These are phyloP conservation scores for Cordilura impudica DNA, from an alignment of 2,888 invertebrate species.

Conservation along the genomic window DNA sequence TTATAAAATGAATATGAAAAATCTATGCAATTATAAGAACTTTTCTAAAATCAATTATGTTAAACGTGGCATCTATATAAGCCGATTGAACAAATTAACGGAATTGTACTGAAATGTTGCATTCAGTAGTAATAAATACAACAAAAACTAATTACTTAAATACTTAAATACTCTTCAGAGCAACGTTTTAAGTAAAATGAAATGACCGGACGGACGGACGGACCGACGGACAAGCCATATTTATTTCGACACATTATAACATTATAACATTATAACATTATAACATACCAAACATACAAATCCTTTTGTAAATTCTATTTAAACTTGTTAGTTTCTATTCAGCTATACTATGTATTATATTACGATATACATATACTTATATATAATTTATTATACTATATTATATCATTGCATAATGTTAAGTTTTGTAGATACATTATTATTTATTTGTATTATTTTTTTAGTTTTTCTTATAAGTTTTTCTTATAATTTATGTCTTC, in stretches of 20 bases:
- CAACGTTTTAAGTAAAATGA: background rate
- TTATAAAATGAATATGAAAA: too few species aligned
- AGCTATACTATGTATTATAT: constrained; percentile 23
- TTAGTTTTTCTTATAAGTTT: constrained; percentile 1
- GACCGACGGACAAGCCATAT: background rate
- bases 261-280: background rate
- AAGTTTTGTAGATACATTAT: constrained; percentile 55
- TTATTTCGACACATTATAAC: too few species aligned
- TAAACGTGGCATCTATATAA: too few species aligned
- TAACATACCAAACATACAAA: background rate
- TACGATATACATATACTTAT: background rate
- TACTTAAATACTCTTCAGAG: background rate
- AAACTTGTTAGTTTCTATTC: constrained; percentile 8
- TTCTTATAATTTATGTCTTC: background rate
- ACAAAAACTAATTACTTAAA: background rate
- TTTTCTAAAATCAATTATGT: too few species aligned
- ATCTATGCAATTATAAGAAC: too few species aligned
- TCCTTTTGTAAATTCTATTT: background rate
- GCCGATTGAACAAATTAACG: too few species aligned
- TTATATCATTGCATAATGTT: constrained; percentile 14
- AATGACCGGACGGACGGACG: background rate
- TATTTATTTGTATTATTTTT: constrained; percentile 44
- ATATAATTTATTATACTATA: too few species aligned
- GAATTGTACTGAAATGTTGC: too few species aligned
- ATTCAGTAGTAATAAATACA: too few species aligned